Percentiles rank a stretch among this genome's conserved stretches.
Conservation (phyloP, 1,140 invertebrate genomes). For the Trinorchestia longiramus region DNA sequence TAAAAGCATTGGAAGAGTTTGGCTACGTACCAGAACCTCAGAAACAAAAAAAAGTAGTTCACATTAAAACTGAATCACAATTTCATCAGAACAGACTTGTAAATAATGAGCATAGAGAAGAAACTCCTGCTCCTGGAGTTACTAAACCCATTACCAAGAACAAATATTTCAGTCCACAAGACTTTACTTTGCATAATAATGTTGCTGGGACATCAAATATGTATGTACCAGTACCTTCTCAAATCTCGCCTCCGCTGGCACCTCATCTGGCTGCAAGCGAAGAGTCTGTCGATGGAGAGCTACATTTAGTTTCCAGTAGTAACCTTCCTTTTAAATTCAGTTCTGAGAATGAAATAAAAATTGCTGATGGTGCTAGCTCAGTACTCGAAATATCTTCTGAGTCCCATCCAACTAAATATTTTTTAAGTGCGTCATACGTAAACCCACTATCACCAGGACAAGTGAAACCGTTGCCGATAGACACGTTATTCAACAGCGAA, state of each 20-base stretch:
- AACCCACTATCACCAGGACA: not conserved
- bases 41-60: not conserved
- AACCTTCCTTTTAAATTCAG: not conserved
- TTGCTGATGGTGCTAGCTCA: not conserved
- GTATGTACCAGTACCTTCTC: not conserved
- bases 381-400: conserved; percentile 15
- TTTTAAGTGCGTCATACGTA: conserved; percentile 15
- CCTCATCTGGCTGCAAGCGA: not conserved
- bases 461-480: conserved; percentile 2
- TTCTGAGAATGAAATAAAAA: conserved; percentile 5
- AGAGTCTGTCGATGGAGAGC: not conserved
- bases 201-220: not conserved
- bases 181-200: not conserved
- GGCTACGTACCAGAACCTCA: not conserved
- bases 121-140: not conserved
- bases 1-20: not conserved
- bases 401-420: conserved; percentile 39
- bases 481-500: not conserved
- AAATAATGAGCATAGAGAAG: not conserved
- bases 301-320: not conserved
- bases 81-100: not conserved
- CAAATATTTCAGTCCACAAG: not conserved
- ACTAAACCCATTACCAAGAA: not conserved
- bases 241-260: not conserved
- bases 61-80: not conserved